These are phyloP conservation scores for Beroe forskalii DNA, from an alignment of 37 sponge, comb jelly and placozoan genomes.

Conservation along the genomic window DNA sequence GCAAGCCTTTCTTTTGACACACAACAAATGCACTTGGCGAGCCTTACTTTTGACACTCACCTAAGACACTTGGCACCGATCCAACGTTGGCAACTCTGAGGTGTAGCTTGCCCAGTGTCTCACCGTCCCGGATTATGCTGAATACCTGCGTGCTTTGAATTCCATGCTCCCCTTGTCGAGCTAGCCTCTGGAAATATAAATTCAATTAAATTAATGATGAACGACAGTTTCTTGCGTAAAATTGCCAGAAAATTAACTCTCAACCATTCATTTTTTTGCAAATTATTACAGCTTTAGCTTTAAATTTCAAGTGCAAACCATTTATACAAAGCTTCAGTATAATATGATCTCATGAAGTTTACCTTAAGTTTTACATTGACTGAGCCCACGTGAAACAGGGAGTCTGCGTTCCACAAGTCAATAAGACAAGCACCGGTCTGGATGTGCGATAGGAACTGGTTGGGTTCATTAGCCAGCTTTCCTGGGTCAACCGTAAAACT, in stretches of 20 bases:
- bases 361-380: conserved; percentile 14
- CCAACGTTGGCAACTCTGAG: conserved; percentile 27
- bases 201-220: too few species aligned
- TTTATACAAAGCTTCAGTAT: too few species aligned
- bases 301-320: background rate
- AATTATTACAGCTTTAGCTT: background rate
- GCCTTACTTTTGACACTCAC: too few species aligned
- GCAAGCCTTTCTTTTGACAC: too few species aligned
- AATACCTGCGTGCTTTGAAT: conserved; percentile 20
- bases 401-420: conserved; percentile 48
- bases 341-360: too few species aligned
- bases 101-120: background rate
- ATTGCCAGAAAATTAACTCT: background rate
- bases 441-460: background rate
- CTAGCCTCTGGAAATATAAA: conserved; percentile 13
- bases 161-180: conserved; percentile 43
- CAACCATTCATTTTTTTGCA: background rate
- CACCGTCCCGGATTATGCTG: background rate
- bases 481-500: conserved; percentile 20
- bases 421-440: background rate
- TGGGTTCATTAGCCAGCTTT: background rate
- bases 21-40: too few species aligned
- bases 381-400: conserved; percentile 24
- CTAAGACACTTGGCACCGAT: background rate
- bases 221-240: background rate